Conservation (phyloP, 2,797 vertebrate species). For the Sylvilagus floridanus region DNA sequence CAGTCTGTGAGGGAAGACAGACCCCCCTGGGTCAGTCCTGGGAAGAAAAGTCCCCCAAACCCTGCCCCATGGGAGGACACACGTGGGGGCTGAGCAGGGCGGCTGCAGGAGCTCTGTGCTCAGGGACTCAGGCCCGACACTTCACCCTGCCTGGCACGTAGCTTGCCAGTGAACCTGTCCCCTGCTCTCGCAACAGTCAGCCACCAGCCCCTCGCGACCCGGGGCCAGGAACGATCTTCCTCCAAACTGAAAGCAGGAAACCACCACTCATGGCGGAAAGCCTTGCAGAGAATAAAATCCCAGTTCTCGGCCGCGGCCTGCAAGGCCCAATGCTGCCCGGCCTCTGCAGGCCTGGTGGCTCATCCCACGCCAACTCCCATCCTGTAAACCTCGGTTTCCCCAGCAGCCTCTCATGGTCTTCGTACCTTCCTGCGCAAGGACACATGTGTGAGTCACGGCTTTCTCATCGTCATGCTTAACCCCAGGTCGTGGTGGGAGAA, state of each 20-base stretch:
- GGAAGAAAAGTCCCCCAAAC: background rate
- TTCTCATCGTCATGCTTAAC: background rate
- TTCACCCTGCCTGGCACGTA: background rate
- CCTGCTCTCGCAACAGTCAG: background rate
- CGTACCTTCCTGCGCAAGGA: background rate
- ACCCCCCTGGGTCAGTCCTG: background rate
- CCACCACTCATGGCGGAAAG: background rate
- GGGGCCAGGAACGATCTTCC: background rate
- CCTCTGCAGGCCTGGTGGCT: background rate
- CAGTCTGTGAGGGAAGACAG: background rate
- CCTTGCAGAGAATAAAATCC: background rate
- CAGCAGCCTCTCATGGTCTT: background rate
- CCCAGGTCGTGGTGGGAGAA: background rate
- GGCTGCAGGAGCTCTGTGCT: background rate
- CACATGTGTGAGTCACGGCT: background rate
- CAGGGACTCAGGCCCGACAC: background rate
- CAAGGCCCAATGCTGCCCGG: rapidly evolving
- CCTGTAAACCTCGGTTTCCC: background rate
- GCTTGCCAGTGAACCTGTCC: rapidly evolving
- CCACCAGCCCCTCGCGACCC: background rate
- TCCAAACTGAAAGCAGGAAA: background rate
- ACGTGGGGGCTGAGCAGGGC: background rate
- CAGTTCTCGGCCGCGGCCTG: background rate
- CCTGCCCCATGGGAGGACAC: background rate
- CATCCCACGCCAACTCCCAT: background rate